phyloP scores from a whole-genome alignment of 2,888 invertebrate genomes.

The Ectropis crepuscularia region DNA sequence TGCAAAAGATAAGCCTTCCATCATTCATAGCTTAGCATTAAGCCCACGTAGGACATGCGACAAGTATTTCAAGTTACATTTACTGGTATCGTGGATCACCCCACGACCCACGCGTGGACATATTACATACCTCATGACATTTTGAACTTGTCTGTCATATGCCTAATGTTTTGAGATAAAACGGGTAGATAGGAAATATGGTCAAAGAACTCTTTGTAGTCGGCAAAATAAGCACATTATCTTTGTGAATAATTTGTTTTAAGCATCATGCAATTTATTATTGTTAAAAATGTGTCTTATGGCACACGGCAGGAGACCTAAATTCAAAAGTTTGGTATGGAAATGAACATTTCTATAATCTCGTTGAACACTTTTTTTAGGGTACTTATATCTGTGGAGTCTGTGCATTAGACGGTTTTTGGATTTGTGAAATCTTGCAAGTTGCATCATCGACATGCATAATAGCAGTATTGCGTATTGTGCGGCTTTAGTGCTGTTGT shows the following conservation, averaged over 20 bases:
- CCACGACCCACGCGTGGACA: constrained; percentile 23
- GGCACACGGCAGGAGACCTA: too few relatives aligned
- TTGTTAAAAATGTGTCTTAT: too few relatives aligned
- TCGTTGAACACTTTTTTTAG: too few relatives aligned
- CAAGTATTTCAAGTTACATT: constrained; percentile 27
- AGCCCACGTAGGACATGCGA: constrained; percentile 26
- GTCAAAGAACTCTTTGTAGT: not conserved
- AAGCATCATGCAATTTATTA: not conserved
- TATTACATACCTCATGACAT: constrained; percentile 19
- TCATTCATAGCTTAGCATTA: constrained; percentile 21
- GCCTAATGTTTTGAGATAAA: constrained; percentile 16
- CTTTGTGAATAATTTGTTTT: not conserved
- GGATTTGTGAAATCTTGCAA: too few relatives aligned
- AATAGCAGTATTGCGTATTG: too few relatives aligned
- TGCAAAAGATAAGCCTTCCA: constrained; percentile 6
- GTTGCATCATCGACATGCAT: too few relatives aligned
- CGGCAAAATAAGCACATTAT: not conserved
- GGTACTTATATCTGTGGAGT: too few relatives aligned
- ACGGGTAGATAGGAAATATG: constrained; percentile 9
- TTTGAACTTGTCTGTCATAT: constrained; percentile 23
- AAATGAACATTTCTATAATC: too few relatives aligned
- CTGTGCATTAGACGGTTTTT: too few relatives aligned
- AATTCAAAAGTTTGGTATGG: too few relatives aligned
- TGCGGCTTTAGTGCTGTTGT: too few relatives aligned
- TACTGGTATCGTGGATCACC: constrained; percentile 27